These are phyloP conservation scores for Cynopterus sphinx DNA, from an alignment of 2,797 vertebrate genomes.

Conservation along the genomic window DNA sequence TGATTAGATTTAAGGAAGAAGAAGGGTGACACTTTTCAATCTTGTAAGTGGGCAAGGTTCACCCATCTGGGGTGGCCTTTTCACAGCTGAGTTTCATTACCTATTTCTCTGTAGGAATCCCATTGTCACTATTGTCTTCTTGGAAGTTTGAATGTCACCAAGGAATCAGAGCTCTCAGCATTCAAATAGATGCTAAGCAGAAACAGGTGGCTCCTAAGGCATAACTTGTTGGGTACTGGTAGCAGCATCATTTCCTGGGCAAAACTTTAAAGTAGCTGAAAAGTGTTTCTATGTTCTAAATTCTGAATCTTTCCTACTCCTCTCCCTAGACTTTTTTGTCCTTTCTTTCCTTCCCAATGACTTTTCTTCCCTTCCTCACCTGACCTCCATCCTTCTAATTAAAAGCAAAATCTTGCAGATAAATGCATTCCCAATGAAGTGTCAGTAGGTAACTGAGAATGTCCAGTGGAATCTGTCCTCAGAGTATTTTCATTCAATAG, in stretches of 20 bases:
- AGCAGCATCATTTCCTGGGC: neutral
- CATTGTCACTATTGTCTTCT: neutral
- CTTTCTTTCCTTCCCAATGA: neutral
- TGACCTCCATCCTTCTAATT: neutral
- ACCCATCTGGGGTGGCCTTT: neutral
- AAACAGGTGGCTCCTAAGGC: neutral
- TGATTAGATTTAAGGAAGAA: neutral
- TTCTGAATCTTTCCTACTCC: neutral
- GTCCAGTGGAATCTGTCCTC: neutral
- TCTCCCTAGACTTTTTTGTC: neutral
- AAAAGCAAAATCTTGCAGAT: slow-evolving; percentile 9
- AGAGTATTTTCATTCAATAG: neutral
- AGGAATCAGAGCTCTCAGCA: neutral
- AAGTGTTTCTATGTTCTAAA: neutral
- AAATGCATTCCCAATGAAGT: neutral
- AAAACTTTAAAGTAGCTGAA: neutral
- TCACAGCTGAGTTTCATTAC: neutral
- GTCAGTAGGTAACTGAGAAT: neutral
- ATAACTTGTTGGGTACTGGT: neutral
- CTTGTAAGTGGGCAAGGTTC: neutral
- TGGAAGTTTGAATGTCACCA: neutral
- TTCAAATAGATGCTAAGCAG: neutral
- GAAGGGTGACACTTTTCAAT: neutral
- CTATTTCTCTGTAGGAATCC: neutral
- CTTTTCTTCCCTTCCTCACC: neutral